Evolutionary conservation across 2,888 invertebrate genomes (phyloP), one percentile per base, ranked within the genome.

Genomic region (Coenonympha glycerion): DNA sequence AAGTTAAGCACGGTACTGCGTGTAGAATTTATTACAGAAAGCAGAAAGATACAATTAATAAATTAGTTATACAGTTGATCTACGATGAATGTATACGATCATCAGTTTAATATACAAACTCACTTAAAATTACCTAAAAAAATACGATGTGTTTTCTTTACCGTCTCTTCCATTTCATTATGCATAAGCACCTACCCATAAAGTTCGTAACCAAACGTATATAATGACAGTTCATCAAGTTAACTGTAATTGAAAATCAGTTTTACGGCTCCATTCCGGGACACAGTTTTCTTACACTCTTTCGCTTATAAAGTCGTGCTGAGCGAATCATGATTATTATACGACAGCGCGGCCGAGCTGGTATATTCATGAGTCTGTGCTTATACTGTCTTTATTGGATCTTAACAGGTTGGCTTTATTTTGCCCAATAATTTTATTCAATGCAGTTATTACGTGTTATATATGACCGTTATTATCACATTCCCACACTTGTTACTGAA

Each of bases 241-340:
- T 45, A 50, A 47, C 53, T 34, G 52, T 56, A 53, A 56, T n/a
- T 54, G 53, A 47, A 49, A 49, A 34, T 39, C 24, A 47, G 26
- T 71, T 74, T 76, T 73, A 73, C 68, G 66, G 66, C 65, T 71
- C 68, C 62, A 73, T 71, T 67, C 63, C 58, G 58, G 62, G 66
- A 72, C 72, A 73, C 71, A 75, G 79, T 76, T 75, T 77, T 73
- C 63, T 68, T 79, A 71, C 69, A 72, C 70, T 74, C 73, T 73
- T 73, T 75, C 69, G 72, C 72, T 79, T 75, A 68, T 64, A 71
- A 72, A 65, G 72, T 76, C 80, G 73, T 79, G 79, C 81, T 79
- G 79, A 62, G 79, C 73, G 63, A 69, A 71, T 72, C 78, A 76
- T 70, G 74, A 73, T 80, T 74, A 76, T 73, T 73, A 76, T 73